Conservation (phyloP, 2,797 vertebrate genomes). For the Gorsachius magnificus region DNA sequence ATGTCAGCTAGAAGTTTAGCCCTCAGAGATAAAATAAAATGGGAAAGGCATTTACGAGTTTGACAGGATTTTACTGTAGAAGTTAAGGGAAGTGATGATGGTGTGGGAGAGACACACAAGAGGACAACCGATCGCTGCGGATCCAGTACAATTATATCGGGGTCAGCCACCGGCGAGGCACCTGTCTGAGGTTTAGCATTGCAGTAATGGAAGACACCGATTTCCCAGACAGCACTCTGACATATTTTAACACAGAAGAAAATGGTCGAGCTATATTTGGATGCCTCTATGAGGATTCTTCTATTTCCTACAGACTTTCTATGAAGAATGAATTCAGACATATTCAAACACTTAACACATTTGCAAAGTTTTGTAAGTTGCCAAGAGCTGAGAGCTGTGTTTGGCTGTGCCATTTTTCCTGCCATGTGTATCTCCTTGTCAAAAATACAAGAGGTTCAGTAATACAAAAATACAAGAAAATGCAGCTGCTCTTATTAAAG, state of each 20-base stretch:
- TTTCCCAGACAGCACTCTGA: not conserved
- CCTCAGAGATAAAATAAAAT: not conserved
- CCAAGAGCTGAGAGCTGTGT: not conserved
- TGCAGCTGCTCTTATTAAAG: not conserved
- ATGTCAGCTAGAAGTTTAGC: not conserved
- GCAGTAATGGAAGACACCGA: conserved; percentile 11
- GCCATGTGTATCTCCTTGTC: not conserved
- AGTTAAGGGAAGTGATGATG: not conserved
- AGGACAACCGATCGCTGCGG: not conserved
- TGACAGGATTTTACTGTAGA: conserved; percentile 22
- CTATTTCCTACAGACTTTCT: not conserved
- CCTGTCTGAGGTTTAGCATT: not conserved
- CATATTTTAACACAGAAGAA: conserved; percentile 1
- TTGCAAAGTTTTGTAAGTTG: not conserved
- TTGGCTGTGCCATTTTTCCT: not conserved
- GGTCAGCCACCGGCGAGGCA: not conserved
- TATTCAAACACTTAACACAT: not conserved
- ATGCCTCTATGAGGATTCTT: not conserved
- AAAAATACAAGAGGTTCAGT: not conserved
- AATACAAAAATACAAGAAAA: not conserved
- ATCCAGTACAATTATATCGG: not conserved
- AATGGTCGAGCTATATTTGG: not conserved
- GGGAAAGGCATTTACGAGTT: conserved; percentile 15
- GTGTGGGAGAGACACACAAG: not conserved
- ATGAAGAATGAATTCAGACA: not conserved